A percentile compares a stretch with the other conserved stretches of the same genome.
Evolutionary conservation across 1,140 invertebrate genomes (phyloP).

Genomic region (Sogatella furcifera): DNA sequence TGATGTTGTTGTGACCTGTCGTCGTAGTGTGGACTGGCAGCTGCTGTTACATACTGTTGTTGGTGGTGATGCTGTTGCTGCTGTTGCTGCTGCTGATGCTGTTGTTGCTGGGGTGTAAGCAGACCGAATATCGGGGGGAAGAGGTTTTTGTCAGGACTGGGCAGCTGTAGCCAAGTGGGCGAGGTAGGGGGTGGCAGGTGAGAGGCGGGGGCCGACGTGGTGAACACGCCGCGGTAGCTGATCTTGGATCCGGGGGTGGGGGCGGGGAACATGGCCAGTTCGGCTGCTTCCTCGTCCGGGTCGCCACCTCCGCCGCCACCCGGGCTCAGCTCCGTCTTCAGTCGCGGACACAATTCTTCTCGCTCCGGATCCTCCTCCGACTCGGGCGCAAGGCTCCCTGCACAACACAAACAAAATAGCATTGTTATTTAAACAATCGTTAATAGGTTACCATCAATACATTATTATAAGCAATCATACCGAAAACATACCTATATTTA

Average conservation of each 20-base stretch:
- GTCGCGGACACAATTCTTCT: slow-evolving; percentile 25
- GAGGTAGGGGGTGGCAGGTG: slow-evolving; percentile 26
- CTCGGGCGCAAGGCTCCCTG: slow-evolving; percentile 65
- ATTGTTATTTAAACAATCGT: too few species aligned
- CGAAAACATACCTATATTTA: too few species aligned
- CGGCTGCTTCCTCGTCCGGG: slow-evolving; percentile 36
- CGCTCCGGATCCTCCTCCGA: slow-evolving; percentile 35
- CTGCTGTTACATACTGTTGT: slow-evolving; percentile 14
- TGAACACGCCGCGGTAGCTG: slow-evolving; percentile 58
- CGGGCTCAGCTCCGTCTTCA: slow-evolving; percentile 40
- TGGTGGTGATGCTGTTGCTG: slow-evolving; percentile 31
- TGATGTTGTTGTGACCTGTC: slow-evolving; percentile 37
- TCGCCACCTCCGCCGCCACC: slow-evolving; percentile 45
- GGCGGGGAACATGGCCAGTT: slow-evolving; percentile 45
- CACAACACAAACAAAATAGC: slow-evolving; percentile 29
- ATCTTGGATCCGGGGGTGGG: slow-evolving; percentile 40
- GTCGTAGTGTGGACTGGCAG: slow-evolving; percentile 34
- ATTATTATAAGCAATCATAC: too few species aligned
- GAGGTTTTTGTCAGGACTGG: slow-evolving; percentile 47
- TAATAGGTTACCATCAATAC: too few species aligned
- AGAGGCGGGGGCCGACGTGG: slow-evolving; percentile 44
- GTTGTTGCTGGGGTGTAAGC: slow-evolving; percentile 35
- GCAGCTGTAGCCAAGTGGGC: slow-evolving; percentile 44
- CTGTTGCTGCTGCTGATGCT: slow-evolving; percentile 32
- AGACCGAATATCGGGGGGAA: slow-evolving; percentile 44